Base-by-base conservation (phyloP, 1,140 invertebrate genomes). In the Apolygus lucorum region DNA sequence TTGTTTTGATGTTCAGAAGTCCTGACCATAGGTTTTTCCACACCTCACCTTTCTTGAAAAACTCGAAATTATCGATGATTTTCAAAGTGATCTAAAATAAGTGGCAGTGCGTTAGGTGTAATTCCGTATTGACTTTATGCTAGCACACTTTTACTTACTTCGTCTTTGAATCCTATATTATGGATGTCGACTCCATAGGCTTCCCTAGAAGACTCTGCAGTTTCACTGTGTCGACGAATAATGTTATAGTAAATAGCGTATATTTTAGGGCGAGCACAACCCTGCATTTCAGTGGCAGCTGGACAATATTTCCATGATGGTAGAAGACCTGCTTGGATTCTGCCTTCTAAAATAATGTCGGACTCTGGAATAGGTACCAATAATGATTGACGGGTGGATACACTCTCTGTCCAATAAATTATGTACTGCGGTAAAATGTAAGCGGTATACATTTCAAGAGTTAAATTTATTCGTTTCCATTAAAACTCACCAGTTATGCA, bases 401-500 rank as follows among this genome's bases (percentile, higher is more conserved):
- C n/a, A n/a, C n/a, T n/a, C n/a, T n/a, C n/a, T n/a, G n/a, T n/a
- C n/a, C n/a, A n/a, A n/a, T n/a, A n/a, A n/a, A n/a, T n/a, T n/a
- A n/a, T n/a, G n/a, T n/a, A n/a, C n/a, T n/a, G n/a, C n/a, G n/a
- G n/a, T n/a, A 67, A 52, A 34, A 8, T 21, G 25, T 8, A 24
- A 8, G 8, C 4, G n/a, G n/a, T 4, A 2, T 62, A 8, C n/a
- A 21, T 62, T 4, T 62, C 4, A 21, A n/a, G 25, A 21, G 4
- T 42, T 8, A 42, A 17, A 42, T 42, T 42, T 42, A 42, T 42
- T 42, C 34, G 34, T n/a, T n/a, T n/a, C n/a, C n/a, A n/a, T n/a
- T n/a, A n/a, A n/a, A n/a, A n/a, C 34, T 52, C 42, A 70, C 69
- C 69, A 29, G 28, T 26, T 1, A 70, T 70, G 64, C 69, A 70